A percentile compares a stretch with the other conserved stretches of the same genome.
Evolutionary conservation across 2,113 vertebrate species (phyloP).

Genomic region (Dasyurus viverrinus): DNA sequence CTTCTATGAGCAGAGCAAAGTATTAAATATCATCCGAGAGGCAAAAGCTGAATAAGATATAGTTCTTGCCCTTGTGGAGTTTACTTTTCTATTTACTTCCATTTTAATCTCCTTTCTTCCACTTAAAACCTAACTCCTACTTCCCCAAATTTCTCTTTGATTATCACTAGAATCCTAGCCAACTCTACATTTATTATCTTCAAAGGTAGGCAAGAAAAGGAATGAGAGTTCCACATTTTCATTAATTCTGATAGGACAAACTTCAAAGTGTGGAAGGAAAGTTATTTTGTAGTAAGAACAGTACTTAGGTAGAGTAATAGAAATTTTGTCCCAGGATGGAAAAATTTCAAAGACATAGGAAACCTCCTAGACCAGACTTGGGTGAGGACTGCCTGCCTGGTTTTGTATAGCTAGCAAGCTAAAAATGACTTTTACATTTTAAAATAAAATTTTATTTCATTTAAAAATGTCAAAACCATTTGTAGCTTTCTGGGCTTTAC

Average conservation of each 20-base stretch:
- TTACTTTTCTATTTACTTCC: neutral
- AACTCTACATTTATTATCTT: neutral
- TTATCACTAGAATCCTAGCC: neutral
- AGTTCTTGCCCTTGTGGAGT: neutral
- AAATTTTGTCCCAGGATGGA: neutral
- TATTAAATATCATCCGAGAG: neutral
- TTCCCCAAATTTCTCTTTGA: neutral
- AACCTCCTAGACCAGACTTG: neutral
- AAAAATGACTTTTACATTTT: neutral
- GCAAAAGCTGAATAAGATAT: neutral
- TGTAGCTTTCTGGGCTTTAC: neutral
- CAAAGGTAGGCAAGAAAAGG: neutral
- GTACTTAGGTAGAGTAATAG: neutral
- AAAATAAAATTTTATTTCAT: neutral
- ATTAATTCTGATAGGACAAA: neutral
- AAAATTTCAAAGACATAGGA: neutral
- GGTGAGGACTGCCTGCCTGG: neutral
- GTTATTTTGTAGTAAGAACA: neutral
- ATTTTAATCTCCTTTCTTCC: neutral
- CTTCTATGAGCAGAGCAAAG: neutral
- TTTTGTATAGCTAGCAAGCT: neutral
- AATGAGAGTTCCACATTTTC: neutral
- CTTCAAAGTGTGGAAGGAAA: neutral
- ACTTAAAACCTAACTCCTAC: neutral
- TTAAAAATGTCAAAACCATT: neutral